phyloP scores from a whole-genome alignment of 1,140 invertebrate genomes.

The Ceratina calcarata region DNA sequence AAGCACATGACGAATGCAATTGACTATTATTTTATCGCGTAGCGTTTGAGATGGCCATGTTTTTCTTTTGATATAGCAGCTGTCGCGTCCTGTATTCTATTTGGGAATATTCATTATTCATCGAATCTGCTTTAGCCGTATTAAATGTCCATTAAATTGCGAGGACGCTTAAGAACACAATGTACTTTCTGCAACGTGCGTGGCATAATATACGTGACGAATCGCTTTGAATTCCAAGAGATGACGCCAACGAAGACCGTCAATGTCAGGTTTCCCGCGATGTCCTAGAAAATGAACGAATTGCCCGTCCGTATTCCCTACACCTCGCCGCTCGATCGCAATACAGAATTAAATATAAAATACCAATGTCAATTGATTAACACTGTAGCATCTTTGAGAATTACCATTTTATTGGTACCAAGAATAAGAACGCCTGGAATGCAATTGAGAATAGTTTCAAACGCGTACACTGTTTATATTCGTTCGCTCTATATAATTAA shows the following conservation, averaged over 20 bases:
- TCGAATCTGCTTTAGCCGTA: neutral
- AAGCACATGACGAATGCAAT: too few relatives aligned
- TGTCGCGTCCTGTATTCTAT: neutral
- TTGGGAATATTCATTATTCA: neutral
- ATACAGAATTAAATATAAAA: neutral
- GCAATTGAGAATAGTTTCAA: too few relatives aligned
- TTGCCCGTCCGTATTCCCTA: slow-evolving; percentile 29
- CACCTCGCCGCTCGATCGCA: neutral
- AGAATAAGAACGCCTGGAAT: too few relatives aligned
- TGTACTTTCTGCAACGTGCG: slow-evolving; percentile 20
- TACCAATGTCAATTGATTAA: neutral
- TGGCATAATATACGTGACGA: slow-evolving; percentile 35
- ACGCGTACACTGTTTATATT: too few relatives aligned
- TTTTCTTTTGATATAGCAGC: too few relatives aligned
- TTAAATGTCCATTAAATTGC: slow-evolving; percentile 9
- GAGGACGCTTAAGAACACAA: slow-evolving; percentile 8
- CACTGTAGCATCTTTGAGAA: too few relatives aligned
- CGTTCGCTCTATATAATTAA: too few relatives aligned
- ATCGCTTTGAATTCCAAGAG: slow-evolving; percentile 48
- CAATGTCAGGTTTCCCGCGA: slow-evolving; percentile 39
- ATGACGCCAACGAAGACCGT: slow-evolving; percentile 31
- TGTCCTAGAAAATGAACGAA: slow-evolving; percentile 44
- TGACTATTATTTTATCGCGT: too few relatives aligned
- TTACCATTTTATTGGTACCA: too few relatives aligned
- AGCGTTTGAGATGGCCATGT: too few relatives aligned